Evolutionary conservation across 2,797 vertebrate genomes (phyloP).

Genomic region (Siniperca undulata): DNA sequence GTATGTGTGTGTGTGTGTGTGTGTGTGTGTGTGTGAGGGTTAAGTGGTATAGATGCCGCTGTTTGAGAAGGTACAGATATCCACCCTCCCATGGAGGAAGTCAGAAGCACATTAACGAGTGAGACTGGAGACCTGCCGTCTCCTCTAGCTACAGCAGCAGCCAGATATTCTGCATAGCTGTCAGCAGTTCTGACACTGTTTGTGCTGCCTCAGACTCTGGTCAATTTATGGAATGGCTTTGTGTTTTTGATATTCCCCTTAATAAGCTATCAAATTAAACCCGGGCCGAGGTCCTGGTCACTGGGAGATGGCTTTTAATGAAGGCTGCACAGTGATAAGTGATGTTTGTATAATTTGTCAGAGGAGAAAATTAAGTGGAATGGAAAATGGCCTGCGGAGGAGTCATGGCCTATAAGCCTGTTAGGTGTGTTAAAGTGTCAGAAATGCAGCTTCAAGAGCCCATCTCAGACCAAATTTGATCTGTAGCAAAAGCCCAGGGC

Average conservation of each 20-base stretch:
- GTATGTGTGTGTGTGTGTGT: background rate
- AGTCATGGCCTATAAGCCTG: constrained; percentile 74
- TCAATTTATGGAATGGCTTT: constrained; percentile 69
- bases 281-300: constrained; percentile 47
- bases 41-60: constrained; percentile 51
- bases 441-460: constrained; percentile 61
- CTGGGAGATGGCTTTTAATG: constrained; percentile 67
- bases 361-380: constrained; percentile 64
- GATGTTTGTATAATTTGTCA: constrained; percentile 70
- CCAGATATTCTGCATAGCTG: constrained; percentile 76
- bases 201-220: constrained; percentile 69
- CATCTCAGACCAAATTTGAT: constrained; percentile 54
- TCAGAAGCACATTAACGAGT: constrained; percentile 76
- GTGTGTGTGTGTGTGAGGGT: background rate
- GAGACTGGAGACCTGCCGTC: constrained; percentile 74
- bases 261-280: constrained; percentile 78
- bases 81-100: constrained; percentile 63
- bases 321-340: constrained; percentile 60
- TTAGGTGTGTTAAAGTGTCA: constrained; percentile 73
- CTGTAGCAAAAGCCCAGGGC: constrained; percentile 27
- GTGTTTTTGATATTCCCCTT: constrained; percentile 72
- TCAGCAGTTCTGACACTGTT: constrained; percentile 74
- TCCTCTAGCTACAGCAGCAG: constrained; percentile 69
- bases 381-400: constrained; percentile 60
- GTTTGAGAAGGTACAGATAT: constrained; percentile 67